Evolutionary conservation across 2,888 invertebrate species (phyloP).

Genomic region (Heliconius erato): DNA sequence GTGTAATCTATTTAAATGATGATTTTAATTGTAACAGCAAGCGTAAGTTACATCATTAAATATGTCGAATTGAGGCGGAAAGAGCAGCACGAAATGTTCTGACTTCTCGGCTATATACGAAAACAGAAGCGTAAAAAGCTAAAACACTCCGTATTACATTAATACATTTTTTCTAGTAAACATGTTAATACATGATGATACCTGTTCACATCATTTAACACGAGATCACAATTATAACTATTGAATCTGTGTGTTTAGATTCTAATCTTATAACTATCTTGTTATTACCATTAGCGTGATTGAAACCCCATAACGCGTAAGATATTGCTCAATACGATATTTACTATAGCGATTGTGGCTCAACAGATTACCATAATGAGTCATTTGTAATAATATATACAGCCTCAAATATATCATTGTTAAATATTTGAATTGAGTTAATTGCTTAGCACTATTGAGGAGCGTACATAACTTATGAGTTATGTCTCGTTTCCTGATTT

Average conservation of each 20-base stretch:
- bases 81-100: too few species aligned
- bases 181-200: conserved; percentile 28
- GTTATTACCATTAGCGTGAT: conserved; percentile 28
- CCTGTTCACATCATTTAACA: conserved; percentile 30
- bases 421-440: conserved; percentile 19
- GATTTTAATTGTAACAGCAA: background rate
- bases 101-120: background rate
- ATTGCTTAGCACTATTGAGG: conserved; percentile 14
- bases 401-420: conserved; percentile 1
- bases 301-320: conserved; percentile 13
- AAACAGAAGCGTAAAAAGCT: background rate
- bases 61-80: background rate
- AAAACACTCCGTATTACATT: background rate
- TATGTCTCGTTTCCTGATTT: conserved; percentile 20
- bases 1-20: too few species aligned
- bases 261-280: conserved; percentile 20
- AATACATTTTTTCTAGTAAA: conserved; percentile 22
- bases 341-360: background rate
- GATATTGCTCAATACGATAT: background rate
- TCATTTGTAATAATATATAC: background rate
- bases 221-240: conserved; percentile 24
- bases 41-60: background rate
- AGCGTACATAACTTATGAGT: conserved; percentile 12
- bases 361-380: background rate
- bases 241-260: conserved; percentile 20